Percentiles rank a stretch among this genome's conserved stretches.
phyloP scores from a whole-genome alignment of 1,140 invertebrate genomes.

The Eriocheir sinensis region DNA sequence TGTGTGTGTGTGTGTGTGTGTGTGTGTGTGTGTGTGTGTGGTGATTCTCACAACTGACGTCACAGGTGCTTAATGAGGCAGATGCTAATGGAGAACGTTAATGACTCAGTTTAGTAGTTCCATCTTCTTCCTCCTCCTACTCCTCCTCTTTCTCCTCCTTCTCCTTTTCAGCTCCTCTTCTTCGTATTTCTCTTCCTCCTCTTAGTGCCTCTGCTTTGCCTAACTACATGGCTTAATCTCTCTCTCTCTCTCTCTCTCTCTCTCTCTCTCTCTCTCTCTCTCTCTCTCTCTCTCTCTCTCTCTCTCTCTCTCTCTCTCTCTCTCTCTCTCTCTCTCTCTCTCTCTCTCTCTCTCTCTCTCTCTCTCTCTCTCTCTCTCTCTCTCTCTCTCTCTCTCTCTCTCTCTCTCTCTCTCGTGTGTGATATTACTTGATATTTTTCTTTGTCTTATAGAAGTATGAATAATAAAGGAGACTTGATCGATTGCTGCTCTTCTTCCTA shows the following conservation, averaged over 20 bases:
- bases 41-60: not conserved
- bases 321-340: not conserved
- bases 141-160: not conserved
- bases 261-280: not conserved
- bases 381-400: not conserved
- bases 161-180: not conserved
- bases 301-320: not conserved
- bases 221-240: no score
- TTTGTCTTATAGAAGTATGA: no score
- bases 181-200: no score
- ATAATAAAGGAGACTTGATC: no score
- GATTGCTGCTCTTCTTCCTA: not conserved
- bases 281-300: not conserved
- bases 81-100: not conserved
- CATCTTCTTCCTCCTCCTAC: not conserved
- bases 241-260: not conserved
- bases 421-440: not conserved
- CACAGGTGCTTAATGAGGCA: not conserved
- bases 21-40: not conserved
- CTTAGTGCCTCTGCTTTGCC: no score
- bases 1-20: not conserved
- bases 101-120: not conserved
- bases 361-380: slow-evolving; percentile 1
- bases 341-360: not conserved
- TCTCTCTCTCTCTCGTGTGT: no score